These are phyloP conservation scores for Chrysodeixis includens DNA, from an alignment of 2,888 invertebrate genomes.

Conservation along the genomic window DNA sequence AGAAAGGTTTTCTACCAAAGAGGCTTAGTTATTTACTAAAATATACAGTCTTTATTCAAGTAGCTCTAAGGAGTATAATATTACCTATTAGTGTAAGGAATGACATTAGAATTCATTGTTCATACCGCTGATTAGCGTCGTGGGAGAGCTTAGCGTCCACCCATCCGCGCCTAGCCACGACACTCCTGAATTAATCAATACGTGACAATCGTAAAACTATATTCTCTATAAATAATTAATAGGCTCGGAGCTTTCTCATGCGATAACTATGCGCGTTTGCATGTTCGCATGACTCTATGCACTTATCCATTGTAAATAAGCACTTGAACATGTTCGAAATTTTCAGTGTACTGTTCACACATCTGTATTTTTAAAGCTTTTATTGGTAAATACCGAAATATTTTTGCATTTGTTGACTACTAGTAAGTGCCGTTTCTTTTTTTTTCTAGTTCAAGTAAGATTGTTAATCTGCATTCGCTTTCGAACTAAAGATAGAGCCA, in stretches of 20 bases:
- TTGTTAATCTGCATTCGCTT: too few species aligned
- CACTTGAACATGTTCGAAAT: too few species aligned
- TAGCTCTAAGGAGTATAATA: background rate
- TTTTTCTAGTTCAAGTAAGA: too few species aligned
- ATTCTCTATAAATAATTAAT: constrained; percentile 51
- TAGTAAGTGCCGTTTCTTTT: too few species aligned
- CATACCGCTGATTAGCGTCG: background rate
- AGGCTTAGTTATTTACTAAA: too few species aligned
- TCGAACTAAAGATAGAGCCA: too few species aligned
- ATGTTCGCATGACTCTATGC: constrained; percentile 14
- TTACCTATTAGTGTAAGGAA: too few species aligned
- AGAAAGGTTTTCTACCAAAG: too few species aligned
- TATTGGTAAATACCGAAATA: too few species aligned
- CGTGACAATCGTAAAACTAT: constrained; percentile 46
- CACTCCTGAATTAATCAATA: constrained; percentile 44
- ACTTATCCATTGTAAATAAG: background rate
- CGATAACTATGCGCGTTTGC: constrained; percentile 20
- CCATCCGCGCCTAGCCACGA: constrained; percentile 24
- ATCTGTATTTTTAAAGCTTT: too few species aligned
- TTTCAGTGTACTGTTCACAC: background rate
- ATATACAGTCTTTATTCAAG: background rate
- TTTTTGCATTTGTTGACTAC: too few species aligned
- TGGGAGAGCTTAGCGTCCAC: constrained; percentile 22
- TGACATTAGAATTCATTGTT: background rate
- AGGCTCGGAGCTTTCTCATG: constrained; percentile 36